Evolutionary conservation across 2,888 invertebrate species (phyloP).

Genomic region (Mesopsocus fuscifrons): DNA sequence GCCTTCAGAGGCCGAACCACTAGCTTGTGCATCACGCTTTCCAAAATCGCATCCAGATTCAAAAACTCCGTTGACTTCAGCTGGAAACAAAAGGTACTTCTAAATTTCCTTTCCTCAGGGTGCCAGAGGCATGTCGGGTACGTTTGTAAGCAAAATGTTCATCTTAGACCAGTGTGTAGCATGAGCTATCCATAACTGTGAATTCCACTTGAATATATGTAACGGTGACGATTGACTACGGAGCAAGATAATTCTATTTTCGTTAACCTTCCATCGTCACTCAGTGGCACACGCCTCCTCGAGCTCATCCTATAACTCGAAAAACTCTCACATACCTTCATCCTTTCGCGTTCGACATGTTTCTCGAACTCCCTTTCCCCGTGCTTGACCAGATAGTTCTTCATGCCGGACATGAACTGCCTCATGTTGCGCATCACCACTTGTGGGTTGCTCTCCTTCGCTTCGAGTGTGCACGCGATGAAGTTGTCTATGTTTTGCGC

Average conservation of each 20-base stretch:
- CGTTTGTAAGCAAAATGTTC: slow-evolving; percentile 1
- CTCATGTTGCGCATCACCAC: slow-evolving; percentile 79
- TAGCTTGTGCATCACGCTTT: slow-evolving; percentile 82
- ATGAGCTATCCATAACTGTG: too few relatives aligned
- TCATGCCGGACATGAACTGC: slow-evolving; percentile 97
- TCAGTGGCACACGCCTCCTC: too few relatives aligned
- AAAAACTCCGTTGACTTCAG: slow-evolving; percentile 80
- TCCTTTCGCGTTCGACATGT: slow-evolving; percentile 70
- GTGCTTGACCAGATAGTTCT: slow-evolving; percentile 91
- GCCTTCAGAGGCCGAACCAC: slow-evolving; percentile 72
- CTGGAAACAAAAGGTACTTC: slow-evolving; percentile 25
- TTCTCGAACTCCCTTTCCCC: slow-evolving; percentile 85
- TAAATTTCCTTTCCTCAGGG: neutral
- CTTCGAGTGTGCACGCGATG: slow-evolving; percentile 79
- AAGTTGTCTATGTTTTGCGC: slow-evolving; percentile 86
- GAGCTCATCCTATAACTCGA: too few relatives aligned
- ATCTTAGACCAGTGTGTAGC: too few relatives aligned
- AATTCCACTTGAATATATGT: too few relatives aligned
- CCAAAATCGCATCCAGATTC: slow-evolving; percentile 87
- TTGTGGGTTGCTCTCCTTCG: slow-evolving; percentile 72
- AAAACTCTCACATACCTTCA: slow-evolving; percentile 50
- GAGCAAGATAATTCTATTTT: too few relatives aligned
- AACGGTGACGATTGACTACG: too few relatives aligned
- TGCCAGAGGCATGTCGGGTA: neutral
- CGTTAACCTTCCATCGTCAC: too few relatives aligned